Percentiles rank a stretch among this genome's conserved stretches.
Evolutionary conservation across 2,113 vertebrate genomes (phyloP).

Genomic region (Hypanus sabinus): DNA sequence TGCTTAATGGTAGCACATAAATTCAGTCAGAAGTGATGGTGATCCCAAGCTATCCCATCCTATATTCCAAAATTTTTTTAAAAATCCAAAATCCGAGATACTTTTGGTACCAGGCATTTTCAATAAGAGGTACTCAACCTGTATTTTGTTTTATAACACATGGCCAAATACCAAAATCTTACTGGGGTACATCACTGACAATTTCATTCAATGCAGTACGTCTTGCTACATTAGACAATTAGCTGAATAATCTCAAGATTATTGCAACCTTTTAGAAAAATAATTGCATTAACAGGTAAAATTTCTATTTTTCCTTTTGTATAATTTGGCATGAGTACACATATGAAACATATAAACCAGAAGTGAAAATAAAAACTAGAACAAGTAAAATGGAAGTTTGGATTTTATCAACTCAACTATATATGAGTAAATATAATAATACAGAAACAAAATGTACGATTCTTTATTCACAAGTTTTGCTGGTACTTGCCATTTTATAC

Average conservation of each 20-base stretch:
- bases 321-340: not conserved
- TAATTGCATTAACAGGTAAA: not conserved
- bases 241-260: not conserved
- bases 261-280: not conserved
- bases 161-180: not conserved
- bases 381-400: not conserved
- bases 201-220: not conserved
- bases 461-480: not conserved
- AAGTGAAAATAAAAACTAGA: not conserved
- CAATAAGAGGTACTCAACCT: too few relatives aligned
- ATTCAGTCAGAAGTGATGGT: too few relatives aligned
- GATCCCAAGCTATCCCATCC: too few relatives aligned
- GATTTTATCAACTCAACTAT: not conserved
- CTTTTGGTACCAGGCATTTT: too few relatives aligned
- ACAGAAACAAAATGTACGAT: not conserved
- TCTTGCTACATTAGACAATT: not conserved
- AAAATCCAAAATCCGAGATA: too few relatives aligned
- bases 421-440: not conserved
- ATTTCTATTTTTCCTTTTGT: not conserved
- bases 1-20: too few relatives aligned
- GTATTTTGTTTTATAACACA: not conserved
- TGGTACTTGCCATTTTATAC: not conserved
- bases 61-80: too few relatives aligned
- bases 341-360: not conserved
- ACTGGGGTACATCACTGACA: not conserved